A percentile compares a stretch with the other conserved stretches of the same genome.
phyloP scores from a whole-genome alignment of 2,888 invertebrate species.

The Amiota minor region DNA sequence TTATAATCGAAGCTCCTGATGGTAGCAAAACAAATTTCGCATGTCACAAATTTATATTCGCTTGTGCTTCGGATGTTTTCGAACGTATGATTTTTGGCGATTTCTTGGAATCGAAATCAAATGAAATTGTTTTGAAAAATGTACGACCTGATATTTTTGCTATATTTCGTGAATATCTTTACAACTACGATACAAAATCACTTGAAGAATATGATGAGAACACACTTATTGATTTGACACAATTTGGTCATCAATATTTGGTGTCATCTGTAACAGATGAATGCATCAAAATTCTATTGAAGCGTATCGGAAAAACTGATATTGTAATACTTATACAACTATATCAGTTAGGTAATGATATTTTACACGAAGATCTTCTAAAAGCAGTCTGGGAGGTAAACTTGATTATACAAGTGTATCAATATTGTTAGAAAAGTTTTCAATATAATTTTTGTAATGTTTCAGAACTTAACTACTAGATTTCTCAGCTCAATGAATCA shows the following conservation, averaged over 20 bases:
- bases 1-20: not conserved
- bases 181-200: conserved; percentile 29
- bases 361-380: conserved; percentile 13
- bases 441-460: no score
- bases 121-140: conserved; percentile 30
- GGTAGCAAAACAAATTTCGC: conserved; percentile 13
- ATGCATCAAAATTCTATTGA: conserved; percentile 12
- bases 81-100: conserved; percentile 43
- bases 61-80: conserved; percentile 43
- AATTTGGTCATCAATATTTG: conserved; percentile 36
- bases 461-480: no score
- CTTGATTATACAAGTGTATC: no score
- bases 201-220: conserved; percentile 31
- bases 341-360: conserved; percentile 34
- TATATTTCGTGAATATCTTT: conserved; percentile 38
- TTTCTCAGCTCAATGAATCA: not conserved
- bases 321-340: conserved; percentile 26
- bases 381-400: conserved; percentile 7
- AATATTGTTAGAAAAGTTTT: no score
- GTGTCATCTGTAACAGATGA: conserved; percentile 34
- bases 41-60: conserved; percentile 42
- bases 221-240: conserved; percentile 19
- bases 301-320: conserved; percentile 9
- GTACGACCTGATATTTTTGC: conserved; percentile 35
- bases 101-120: conserved; percentile 35